These are phyloP conservation scores for Nycticebus coucang DNA, from an alignment of 2,113 vertebrate species.

Conservation along the genomic window DNA sequence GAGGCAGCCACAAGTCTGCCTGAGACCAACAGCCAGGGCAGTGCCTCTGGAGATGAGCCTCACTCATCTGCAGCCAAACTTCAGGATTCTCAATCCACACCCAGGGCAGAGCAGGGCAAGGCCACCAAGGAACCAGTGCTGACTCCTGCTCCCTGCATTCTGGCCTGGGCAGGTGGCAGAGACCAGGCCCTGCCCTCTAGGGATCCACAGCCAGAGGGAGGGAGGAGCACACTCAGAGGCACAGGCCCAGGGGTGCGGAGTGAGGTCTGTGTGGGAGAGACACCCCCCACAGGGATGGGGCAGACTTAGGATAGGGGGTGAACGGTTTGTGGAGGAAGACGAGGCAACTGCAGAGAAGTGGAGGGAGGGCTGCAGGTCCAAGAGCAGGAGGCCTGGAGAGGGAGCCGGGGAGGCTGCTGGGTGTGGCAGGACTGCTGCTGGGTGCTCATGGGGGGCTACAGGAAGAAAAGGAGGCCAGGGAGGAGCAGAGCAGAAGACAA, in stretches of 20 bases:
- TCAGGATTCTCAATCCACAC: no score
- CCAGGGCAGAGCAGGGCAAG: background rate
- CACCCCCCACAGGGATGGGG: accelerated
- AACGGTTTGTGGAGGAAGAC: background rate
- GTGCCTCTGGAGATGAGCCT: background rate
- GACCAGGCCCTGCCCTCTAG: accelerated
- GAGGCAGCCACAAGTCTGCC: no score
- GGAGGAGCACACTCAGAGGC: accelerated
- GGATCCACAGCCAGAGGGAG: background rate
- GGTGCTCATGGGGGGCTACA: accelerated
- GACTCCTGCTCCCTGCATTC: no score
- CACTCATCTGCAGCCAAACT: background rate
- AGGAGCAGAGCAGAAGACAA: no score
- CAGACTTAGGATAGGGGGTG: background rate
- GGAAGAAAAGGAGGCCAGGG: no score
- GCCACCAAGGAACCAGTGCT: accelerated
- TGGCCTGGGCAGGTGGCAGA: accelerated
- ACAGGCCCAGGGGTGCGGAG: accelerated
- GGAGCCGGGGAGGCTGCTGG: background rate
- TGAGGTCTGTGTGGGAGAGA: background rate
- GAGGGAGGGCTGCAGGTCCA: no score
- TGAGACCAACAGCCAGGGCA: background rate
- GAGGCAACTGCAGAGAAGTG: background rate
- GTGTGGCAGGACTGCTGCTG: background rate
- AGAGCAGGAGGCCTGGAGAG: background rate